Percentiles rank a stretch among this genome's conserved stretches.
Conservation (phyloP, 2,888 invertebrate species). For the Hyposoter dolosus region DNA sequence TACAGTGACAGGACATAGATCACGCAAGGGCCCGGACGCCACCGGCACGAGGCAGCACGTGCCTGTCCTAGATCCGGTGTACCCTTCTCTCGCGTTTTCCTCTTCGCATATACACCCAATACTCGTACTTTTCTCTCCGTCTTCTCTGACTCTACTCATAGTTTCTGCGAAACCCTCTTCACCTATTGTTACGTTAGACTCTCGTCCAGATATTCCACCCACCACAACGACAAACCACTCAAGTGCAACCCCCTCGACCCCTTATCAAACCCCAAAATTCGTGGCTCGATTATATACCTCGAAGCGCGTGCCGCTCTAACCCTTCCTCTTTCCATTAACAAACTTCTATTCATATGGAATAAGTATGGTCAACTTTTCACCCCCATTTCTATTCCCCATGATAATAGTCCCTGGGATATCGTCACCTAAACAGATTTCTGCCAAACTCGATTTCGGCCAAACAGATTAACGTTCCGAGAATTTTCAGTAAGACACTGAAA, state of each 20-base stretch:
- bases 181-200: constrained; percentile 66
- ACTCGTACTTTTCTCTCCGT: constrained; percentile 16
- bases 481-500: neutral
- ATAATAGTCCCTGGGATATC: neutral
- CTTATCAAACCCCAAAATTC: constrained; percentile 34
- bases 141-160: constrained; percentile 56
- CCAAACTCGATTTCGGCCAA: neutral
- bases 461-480: neutral
- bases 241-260: constrained; percentile 74
- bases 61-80: constrained; percentile 74
- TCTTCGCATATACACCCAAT: constrained; percentile 10
- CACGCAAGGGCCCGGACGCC: constrained; percentile 77
- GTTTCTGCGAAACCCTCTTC: constrained; percentile 63
- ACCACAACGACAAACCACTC: constrained; percentile 82
- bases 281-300: constrained; percentile 53
- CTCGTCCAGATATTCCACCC: constrained; percentile 76
- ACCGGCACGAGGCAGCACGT: constrained; percentile 82
- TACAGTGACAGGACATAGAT: constrained; percentile 80
- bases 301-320: constrained; percentile 72
- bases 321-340: constrained; percentile 80
- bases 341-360: constrained; percentile 75
- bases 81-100: constrained; percentile 62
- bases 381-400: neutral
- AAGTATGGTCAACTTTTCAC: constrained; percentile 57
- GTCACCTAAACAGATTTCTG: constrained; percentile 41